Evolutionary conservation across 92 coral and sea anemone genomes (phyloP).

Genomic region (Desmophyllum pertusum): DNA sequence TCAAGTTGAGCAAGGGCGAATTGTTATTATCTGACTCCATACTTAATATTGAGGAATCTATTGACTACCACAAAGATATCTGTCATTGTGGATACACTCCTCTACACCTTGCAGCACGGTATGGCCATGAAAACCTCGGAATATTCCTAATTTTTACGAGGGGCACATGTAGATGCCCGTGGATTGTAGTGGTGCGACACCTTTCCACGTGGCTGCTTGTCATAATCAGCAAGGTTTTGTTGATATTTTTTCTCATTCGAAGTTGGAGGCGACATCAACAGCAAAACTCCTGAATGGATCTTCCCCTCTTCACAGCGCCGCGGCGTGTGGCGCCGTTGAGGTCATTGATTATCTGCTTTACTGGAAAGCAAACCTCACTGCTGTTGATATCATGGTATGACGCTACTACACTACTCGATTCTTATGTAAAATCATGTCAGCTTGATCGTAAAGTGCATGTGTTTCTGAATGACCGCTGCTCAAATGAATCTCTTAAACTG

Average conservation of each 20-base stretch:
- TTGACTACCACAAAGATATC: slow-evolving; percentile 1
- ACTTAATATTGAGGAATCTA: slow-evolving; percentile 24
- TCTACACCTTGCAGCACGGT: slow-evolving; percentile 51
- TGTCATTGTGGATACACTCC: slow-evolving; percentile 66
- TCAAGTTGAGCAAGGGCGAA: not conserved
- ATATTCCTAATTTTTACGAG: slow-evolving; percentile 12
- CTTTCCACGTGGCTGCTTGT: slow-evolving; percentile 57
- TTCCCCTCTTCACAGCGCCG: slow-evolving; percentile 54
- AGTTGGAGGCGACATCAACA: slow-evolving; percentile 4
- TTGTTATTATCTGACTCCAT: too few species aligned
- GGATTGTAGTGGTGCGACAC: slow-evolving; percentile 52
- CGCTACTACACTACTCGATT: slow-evolving; percentile 48
- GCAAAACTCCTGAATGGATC: slow-evolving; percentile 42
- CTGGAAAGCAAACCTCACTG: slow-evolving; percentile 8
- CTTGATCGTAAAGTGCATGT: not conserved
- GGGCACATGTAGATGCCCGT: slow-evolving; percentile 16
- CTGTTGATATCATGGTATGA: slow-evolving; percentile 28
- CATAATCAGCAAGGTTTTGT: slow-evolving; percentile 41
- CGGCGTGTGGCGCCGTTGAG: slow-evolving; percentile 21
- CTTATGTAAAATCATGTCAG: not conserved
- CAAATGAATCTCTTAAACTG: not conserved
- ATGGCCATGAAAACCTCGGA: slow-evolving; percentile 39
- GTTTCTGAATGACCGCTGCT: not conserved
- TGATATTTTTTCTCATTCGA: not conserved
- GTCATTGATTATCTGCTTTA: slow-evolving; percentile 8